Conservation (phyloP, 2,113 vertebrate species). For the Sisor rabdophorus region DNA sequence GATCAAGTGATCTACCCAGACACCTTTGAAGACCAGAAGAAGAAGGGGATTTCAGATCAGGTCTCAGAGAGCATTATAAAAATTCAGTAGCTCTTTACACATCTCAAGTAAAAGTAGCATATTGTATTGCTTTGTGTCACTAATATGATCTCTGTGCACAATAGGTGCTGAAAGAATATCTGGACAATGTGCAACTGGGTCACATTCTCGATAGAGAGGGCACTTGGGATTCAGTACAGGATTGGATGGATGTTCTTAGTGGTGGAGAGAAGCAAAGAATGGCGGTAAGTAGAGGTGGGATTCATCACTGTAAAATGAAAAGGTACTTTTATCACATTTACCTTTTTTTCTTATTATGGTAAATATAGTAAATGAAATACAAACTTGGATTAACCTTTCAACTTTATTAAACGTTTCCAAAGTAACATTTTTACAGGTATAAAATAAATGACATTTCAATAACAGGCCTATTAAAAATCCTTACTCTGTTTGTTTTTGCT, state of each 20-base stretch:
- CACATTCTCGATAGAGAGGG: constrained; percentile 92
- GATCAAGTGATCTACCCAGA: constrained; percentile 98
- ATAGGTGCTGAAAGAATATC: constrained; percentile 94
- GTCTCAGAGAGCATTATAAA: constrained; percentile 56
- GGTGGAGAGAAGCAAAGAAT: constrained; percentile 98
- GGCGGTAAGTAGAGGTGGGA: constrained; percentile 75
- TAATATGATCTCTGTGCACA: background rate
- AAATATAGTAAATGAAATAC: no score
- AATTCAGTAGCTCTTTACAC: background rate
- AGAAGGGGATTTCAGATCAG: constrained; percentile 88
- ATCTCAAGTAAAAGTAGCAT: background rate
- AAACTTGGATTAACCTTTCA: no score
- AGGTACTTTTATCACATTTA: no score
- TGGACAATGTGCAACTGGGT: constrained; percentile 93
- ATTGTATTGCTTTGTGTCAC: background rate
- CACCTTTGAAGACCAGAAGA: constrained; percentile 83
- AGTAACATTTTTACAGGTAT: no score
- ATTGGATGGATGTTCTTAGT: constrained; percentile 99
- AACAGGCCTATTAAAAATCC: no score
- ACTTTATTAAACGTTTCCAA: no score
- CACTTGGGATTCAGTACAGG: constrained; percentile 88
- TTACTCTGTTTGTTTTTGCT: no score
- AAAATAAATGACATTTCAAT: no score
- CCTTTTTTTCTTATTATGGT: no score
- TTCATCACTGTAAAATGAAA: no score